Evolutionary conservation across 2,113 vertebrate genomes (phyloP), one percentile per base, ranked within the genome.

Genomic region (Sinocyclocheilus anshuiensis): DNA sequence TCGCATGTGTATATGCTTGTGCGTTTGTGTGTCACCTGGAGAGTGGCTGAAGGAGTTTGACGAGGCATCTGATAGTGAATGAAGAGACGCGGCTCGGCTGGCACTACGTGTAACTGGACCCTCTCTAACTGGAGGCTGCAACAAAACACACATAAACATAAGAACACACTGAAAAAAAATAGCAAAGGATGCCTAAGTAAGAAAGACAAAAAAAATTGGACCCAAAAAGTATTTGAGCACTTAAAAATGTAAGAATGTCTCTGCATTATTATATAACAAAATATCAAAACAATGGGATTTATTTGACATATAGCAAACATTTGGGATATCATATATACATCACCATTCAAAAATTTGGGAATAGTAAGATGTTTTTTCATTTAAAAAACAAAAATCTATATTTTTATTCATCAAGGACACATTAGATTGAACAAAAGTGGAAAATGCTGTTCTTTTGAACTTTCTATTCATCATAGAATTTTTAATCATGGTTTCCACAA

Each of bases 61-160:
- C 4, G 96, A 97, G 84, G 95, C 95, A 61, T 96, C 96, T 0
- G 95, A 97, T 0, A 95, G 92, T 11, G 95, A 94, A 84, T 96
- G 93, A n/a, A 94, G 63, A 0, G 95, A 96, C 22, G 94, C 95
- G 1, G 95, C 92, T 63, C 92, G 93, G 0, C 91, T 91, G 10
- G 92, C 93, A 3, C 90, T 93, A 22, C 90, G 94, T 4, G 84
- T 93, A 81, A 89, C 63, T 0, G 92, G 33, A 36, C 48, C 74
- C 4, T 77, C 87, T 0, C 98, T 95, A 18, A 98, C 84, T 0
- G 98, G 98, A 85, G 97, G 97, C 98, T 99, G 89, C 26, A 94
- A 83, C 59, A 89, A 89, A 63, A 77, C 69, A 84, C 29, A 77
- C 72, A 67, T 11, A 82, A 7, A 59, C 81, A 85, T 39, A 86